These are phyloP conservation scores for Cheirogaleus major DNA, from an alignment of 2,797 vertebrate species.

Conservation along the genomic window DNA sequence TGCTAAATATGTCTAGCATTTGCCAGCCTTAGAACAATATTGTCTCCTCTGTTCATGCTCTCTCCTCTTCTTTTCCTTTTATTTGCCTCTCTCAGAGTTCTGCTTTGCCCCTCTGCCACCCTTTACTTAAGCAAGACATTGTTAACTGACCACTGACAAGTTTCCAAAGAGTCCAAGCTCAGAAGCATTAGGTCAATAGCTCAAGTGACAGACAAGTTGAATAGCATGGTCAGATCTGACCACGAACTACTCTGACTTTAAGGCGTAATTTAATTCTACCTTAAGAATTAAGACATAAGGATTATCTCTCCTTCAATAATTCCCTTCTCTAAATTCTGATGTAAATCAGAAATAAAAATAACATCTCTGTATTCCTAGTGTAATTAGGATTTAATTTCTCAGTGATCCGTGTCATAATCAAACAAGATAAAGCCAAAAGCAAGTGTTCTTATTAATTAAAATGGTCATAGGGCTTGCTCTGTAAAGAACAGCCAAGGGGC, in stretches of 20 bases:
- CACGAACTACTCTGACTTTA: neutral
- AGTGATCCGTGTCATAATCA: neutral
- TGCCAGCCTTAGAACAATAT: neutral
- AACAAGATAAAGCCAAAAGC: neutral
- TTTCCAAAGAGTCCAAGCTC: neutral
- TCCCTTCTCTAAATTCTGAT: neutral
- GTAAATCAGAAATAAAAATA: neutral
- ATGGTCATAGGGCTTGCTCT: neutral
- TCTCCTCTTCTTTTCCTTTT: neutral
- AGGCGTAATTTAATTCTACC: neutral
- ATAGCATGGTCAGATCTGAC: neutral
- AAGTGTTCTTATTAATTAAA: neutral
- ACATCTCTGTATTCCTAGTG: neutral
- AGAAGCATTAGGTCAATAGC: neutral
- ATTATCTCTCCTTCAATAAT: neutral
- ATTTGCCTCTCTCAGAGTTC: neutral
- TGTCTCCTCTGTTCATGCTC: neutral
- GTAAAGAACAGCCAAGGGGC: neutral
- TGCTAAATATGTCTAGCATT: neutral
- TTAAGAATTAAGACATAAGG: neutral
- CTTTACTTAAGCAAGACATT: neutral
- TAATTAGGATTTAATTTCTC: neutral
- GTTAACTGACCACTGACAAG: no score
- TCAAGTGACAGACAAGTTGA: neutral
- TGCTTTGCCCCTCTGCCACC: neutral